Percentiles rank a stretch among this genome's conserved stretches.
Evolutionary conservation across 2,113 vertebrate genomes (phyloP).

Genomic region (Hippocampus comes): DNA sequence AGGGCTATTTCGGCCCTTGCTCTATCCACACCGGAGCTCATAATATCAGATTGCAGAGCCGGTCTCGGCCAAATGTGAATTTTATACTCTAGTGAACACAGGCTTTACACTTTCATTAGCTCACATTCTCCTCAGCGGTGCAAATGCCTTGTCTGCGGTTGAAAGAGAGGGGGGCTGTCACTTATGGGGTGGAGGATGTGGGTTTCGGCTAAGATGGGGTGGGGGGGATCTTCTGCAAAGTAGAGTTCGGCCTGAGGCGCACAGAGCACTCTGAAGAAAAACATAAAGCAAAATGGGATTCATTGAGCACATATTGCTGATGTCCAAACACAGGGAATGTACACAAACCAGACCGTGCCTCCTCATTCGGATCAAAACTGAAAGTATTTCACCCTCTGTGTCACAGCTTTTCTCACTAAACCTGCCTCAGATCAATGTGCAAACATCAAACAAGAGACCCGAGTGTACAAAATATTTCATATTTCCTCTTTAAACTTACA

Average conservation of each 20-base stretch:
- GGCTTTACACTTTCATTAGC: constrained; percentile 83
- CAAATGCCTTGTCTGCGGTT: constrained; percentile 71
- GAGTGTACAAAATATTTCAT: too few relatives aligned
- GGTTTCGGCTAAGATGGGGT: neutral
- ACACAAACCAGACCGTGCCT: neutral
- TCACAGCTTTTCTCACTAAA: neutral
- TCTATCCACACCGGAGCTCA: constrained; percentile 58
- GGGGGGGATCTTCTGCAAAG: constrained; percentile 32
- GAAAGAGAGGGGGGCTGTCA: constrained; percentile 20
- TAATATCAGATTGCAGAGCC: constrained; percentile 79
- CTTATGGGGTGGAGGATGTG: constrained; percentile 49
- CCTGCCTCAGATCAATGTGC: neutral
- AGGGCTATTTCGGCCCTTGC: constrained; percentile 40
- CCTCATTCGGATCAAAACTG: neutral
- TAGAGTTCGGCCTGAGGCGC: constrained; percentile 1
- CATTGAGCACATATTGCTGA: constrained; percentile 12
- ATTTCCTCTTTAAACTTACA: too few relatives aligned
- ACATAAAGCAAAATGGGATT: constrained; percentile 8
- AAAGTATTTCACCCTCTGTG: constrained; percentile 11
- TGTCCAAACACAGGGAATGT: neutral
- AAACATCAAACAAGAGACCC: too few relatives aligned
- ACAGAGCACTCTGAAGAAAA: constrained; percentile 13
- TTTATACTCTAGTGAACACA: constrained; percentile 80
- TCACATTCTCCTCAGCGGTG: constrained; percentile 79
- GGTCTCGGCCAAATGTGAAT: constrained; percentile 76